phyloP scores from a whole-genome alignment of 2,113 vertebrate species.

The Saguinus imperator region DNA sequence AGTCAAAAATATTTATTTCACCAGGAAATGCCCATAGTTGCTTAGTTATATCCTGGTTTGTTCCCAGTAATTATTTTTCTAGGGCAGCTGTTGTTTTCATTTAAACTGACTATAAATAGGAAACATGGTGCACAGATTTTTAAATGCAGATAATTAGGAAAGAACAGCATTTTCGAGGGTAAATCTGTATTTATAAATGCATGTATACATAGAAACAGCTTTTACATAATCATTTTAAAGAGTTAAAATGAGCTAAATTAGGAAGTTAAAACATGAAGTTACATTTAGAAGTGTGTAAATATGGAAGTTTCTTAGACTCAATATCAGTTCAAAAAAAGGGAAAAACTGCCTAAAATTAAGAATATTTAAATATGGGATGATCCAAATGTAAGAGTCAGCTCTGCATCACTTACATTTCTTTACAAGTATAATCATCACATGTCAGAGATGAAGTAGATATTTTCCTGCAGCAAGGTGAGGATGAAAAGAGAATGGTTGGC shows the following conservation, averaged over 20 bases:
- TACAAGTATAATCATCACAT: not conserved
- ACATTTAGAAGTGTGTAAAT: not conserved
- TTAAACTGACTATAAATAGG: constrained; percentile 75
- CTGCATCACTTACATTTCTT: not conserved
- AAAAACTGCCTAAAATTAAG: not conserved
- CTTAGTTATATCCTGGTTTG: constrained; percentile 61
- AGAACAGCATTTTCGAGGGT: constrained; percentile 3
- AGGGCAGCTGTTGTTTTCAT: constrained; percentile 83
- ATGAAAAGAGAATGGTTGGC: not conserved
- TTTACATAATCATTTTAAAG: constrained; percentile 20
- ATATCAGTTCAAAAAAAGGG: not conserved
- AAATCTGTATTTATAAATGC: constrained; percentile 47
- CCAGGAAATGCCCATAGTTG: constrained; percentile 64
- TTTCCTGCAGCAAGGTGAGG: not conserved
- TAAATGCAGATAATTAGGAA: constrained; percentile 70
- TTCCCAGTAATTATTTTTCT: constrained; percentile 75
- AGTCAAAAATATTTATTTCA: constrained; percentile 74
- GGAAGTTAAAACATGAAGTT: not conserved
- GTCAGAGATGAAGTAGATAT: not conserved
- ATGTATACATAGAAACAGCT: not conserved
- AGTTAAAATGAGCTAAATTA: not conserved
- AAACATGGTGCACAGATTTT: constrained; percentile 22
- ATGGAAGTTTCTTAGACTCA: not conserved
- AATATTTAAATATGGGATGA: not conserved
- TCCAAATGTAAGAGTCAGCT: not conserved